Evolutionary conservation across 2,888 invertebrate species (phyloP), one percentile per base, ranked within the genome.

Genomic region (Eilema depressum): DNA sequence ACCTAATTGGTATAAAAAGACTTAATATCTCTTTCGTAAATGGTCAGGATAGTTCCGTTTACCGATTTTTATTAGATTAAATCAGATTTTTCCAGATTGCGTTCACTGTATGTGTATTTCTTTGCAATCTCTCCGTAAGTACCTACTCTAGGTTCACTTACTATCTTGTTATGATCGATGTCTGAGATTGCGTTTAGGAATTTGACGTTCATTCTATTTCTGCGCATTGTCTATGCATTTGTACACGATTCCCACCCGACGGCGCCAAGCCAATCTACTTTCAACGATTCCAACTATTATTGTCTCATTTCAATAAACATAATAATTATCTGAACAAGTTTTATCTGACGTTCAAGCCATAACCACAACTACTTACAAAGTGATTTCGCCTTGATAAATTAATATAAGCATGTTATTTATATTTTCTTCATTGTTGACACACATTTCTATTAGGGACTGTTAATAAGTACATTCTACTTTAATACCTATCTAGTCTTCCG

Each of bases 291-390:
- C 79, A 85, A 83, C 83, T 82, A 85, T 81, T 85, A 86, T 80
- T 85, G 87, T 88, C 86, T 87, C 88, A 89, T 90, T 89, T 88
- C 86, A 89, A 89, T 89, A 87, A 87, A 86, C 80, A 81, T 80
- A 80, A 82, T 87, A 87, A 87, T 89, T 88, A 87, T 73, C 56
- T 72, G 74, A 77, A 79, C 75, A 77, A 78, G 73, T 74, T 80
- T 74, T 79, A 82, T 80, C 75, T 81, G 20, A 33, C 68, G 68
- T 76, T 79, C 68, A 76, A 76, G 67, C 73, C 77, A 77, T 83
- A 80, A 84, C 86, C 83, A 83, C 78, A 63, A 80, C 79, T 70
- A 23, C 68, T 71, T 57, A 63, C 67, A 70, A 87, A 88, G 83
- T 76, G 86, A 81, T 87, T 83, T 86, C 80, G 83, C 86, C 86